Conservation (phyloP, 2,113 vertebrate genomes). For the Lanius collurio region DNA sequence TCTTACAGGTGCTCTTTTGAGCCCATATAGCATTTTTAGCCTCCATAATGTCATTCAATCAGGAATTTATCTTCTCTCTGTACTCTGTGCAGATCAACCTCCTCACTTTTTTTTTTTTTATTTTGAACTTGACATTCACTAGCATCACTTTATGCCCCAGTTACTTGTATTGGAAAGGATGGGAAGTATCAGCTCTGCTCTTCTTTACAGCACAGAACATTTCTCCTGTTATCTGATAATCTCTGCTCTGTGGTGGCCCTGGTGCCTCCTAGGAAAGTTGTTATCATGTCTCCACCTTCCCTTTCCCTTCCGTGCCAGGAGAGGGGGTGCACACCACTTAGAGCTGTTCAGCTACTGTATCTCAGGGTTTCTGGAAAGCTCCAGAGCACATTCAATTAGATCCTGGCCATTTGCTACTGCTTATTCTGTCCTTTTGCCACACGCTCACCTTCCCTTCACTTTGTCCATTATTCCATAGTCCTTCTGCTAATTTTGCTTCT, state of each 20-base stretch:
- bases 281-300: neutral
- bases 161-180: neutral
- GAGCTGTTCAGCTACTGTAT: neutral
- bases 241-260: neutral
- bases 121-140: neutral
- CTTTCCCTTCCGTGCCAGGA: neutral
- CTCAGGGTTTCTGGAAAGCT: neutral
- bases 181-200: neutral
- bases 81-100: neutral
- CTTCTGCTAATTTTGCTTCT: neutral
- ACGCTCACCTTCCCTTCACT: neutral
- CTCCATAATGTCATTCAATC: neutral
- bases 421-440: neutral
- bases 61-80: neutral
- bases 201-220: neutral
- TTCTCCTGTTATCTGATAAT: neutral
- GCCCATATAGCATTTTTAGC: neutral
- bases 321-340: neutral
- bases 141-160: neutral
- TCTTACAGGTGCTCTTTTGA: neutral
- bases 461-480: neutral
- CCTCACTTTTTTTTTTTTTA: neutral
- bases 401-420: neutral
- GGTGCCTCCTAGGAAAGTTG: neutral
- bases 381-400: neutral